Evolutionary conservation across 2,113 vertebrate species (phyloP).

Genomic region (Mormyrus lacerda): DNA sequence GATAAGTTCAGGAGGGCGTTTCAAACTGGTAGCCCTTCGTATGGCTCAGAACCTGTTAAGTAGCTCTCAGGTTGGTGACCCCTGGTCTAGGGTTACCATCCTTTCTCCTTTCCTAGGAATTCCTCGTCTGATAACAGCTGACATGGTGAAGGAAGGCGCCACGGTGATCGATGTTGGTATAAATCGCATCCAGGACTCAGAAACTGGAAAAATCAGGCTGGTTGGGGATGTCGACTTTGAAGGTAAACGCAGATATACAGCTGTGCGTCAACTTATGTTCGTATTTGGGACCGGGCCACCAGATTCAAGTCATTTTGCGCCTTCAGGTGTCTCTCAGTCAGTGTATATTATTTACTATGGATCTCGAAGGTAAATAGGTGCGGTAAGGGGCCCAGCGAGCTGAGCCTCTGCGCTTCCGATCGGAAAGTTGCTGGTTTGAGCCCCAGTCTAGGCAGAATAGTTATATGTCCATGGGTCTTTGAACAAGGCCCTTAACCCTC

Average conservation of each 20-base stretch:
- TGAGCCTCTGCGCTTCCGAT: not conserved
- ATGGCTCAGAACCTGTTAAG: too few species aligned
- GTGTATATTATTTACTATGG: not conserved
- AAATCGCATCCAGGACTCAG: conserved; percentile 70
- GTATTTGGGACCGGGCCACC: not conserved
- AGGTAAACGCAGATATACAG: conserved; percentile 57
- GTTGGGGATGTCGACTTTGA: conserved; percentile 90
- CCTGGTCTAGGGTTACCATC: not conserved
- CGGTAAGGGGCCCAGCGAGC: not conserved
- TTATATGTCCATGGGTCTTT: not conserved
- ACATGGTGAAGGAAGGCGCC: conserved; percentile 86
- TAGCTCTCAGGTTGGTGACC: too few species aligned
- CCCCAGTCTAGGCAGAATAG: not conserved
- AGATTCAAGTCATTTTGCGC: not conserved
- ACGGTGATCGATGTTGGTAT: conserved; percentile 87
- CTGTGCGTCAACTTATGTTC: not conserved
- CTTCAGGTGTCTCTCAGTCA: not conserved
- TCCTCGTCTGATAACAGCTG: conserved; percentile 77
- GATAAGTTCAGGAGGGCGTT: too few species aligned
- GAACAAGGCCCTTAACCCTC: not conserved
- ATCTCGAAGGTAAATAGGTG: not conserved
- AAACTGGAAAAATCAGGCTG: conserved; percentile 71
- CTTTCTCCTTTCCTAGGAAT: conserved; percentile 59
- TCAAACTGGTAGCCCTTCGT: too few species aligned
- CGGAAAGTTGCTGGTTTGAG: not conserved